phyloP scores from a whole-genome alignment of 2,113 vertebrate species.

The Mustelus asterias region DNA sequence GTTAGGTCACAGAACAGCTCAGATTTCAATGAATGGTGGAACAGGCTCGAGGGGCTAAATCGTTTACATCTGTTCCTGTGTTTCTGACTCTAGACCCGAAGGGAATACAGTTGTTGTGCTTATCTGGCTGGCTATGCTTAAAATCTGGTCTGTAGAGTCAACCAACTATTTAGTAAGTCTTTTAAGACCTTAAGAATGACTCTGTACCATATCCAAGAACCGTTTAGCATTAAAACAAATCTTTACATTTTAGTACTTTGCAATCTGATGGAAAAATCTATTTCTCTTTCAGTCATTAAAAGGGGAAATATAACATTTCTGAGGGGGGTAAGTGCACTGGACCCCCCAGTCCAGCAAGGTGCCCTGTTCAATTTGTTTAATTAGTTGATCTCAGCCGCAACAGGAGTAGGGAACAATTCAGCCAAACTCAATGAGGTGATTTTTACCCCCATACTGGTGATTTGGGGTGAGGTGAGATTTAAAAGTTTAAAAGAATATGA shows the following conservation, averaged over 20 bases:
- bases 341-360: neutral
- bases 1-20: neutral
- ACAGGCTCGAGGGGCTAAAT: neutral
- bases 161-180: neutral
- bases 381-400: neutral
- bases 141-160: neutral
- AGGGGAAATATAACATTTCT: neutral
- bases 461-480: neutral
- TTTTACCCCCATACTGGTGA: too few relatives aligned
- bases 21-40: neutral
- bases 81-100: neutral
- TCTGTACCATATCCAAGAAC: neutral
- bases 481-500: neutral
- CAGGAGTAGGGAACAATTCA: neutral
- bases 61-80: neutral
- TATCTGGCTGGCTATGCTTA: neutral
- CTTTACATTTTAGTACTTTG: too few relatives aligned
- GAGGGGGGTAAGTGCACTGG: neutral
- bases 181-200: neutral
- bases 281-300: neutral
- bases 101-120: neutral
- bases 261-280: neutral
- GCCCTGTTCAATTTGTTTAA: neutral
- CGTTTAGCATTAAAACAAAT: neutral
- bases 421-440: too few relatives aligned